phyloP scores from a whole-genome alignment of 1,140 invertebrate species.

The Periplaneta americana region DNA sequence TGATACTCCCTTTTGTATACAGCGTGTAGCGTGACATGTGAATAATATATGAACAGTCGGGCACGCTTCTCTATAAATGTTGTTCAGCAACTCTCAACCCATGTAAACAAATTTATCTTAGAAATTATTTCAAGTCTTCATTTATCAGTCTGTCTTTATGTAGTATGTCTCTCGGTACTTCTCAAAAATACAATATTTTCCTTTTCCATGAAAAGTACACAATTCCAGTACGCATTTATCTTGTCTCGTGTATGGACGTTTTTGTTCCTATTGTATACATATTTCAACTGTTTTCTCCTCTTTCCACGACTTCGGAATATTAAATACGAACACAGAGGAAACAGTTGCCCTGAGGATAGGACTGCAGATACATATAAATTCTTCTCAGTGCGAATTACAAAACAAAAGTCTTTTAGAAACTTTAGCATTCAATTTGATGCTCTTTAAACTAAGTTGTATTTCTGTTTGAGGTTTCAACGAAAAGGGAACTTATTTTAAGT shows the following conservation, averaged over 20 bases:
- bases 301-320: neutral
- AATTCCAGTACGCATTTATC: neutral
- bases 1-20: neutral
- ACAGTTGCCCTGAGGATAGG: neutral
- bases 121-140: neutral
- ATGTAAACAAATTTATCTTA: neutral
- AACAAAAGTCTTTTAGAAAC: neutral
- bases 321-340: neutral
- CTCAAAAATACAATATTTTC: neutral
- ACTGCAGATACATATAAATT: neutral
- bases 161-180: neutral
- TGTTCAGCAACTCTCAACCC: neutral
- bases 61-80: neutral
- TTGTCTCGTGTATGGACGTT: neutral
- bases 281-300: neutral
- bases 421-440: neutral
- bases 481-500: no score
- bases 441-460: neutral
- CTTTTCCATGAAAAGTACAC: neutral
- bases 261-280: neutral
- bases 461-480: neutral
- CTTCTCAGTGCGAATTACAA: neutral
- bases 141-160: neutral
- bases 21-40: neutral
- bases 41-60: neutral